phyloP scores from a whole-genome alignment of 2,797 vertebrate species.

The Gymnocypris eckloni region DNA sequence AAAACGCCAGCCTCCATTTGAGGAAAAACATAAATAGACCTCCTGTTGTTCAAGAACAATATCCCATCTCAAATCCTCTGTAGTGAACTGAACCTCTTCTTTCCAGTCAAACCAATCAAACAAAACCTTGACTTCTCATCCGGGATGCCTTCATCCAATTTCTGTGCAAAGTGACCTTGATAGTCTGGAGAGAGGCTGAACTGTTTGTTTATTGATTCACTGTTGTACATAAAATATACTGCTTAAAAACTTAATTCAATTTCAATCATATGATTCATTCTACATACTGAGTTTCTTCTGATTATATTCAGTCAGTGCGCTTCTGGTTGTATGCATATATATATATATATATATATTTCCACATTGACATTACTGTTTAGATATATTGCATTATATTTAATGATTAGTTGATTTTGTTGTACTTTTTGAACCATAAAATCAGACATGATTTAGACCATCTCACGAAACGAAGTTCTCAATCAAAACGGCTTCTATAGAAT shows the following conservation, averaged over 20 bases:
- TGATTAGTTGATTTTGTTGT: background rate
- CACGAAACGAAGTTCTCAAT: background rate
- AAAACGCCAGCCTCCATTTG: background rate
- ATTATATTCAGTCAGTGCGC: too few relatives aligned
- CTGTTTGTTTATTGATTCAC: conserved; percentile 24
- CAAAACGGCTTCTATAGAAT: background rate
- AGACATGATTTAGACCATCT: background rate
- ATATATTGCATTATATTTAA: background rate
- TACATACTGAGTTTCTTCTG: background rate
- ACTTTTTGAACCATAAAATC: background rate
- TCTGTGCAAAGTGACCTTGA: conserved; percentile 30
- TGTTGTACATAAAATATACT: background rate
- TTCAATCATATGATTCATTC: background rate
- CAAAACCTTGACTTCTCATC: conserved; percentile 19
- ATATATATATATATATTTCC: background rate
- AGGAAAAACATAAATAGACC: background rate
- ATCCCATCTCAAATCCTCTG: conserved; percentile 5
- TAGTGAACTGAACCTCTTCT: conserved; percentile 9
- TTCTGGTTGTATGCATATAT: background rate
- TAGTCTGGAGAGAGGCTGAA: conserved; percentile 2
- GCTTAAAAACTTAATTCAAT: background rate
- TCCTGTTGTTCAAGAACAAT: background rate
- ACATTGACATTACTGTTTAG: background rate
- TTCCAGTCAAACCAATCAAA: conserved; percentile 29
- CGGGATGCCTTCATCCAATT: background rate